Base-by-base conservation (phyloP, 2,113 vertebrate species). In the Scortum barcoo region DNA sequence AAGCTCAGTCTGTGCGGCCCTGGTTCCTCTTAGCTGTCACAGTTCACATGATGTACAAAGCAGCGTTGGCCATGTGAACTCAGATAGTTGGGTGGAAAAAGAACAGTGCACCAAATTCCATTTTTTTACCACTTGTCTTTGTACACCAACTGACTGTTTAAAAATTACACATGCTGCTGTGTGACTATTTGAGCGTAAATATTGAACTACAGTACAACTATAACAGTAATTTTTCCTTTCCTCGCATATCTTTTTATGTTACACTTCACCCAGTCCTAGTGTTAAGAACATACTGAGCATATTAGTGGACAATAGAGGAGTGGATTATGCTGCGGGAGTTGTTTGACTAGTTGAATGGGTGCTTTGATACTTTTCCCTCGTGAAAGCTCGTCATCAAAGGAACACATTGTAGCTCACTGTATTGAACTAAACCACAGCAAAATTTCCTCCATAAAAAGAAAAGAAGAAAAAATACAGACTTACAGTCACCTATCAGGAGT, bases 311-410 rank as follows among this genome's bases (percentile, higher is more conserved):
- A 44, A 22, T 22, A 7, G 17, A 54, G 3, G 0, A 66, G 19
- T 11, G 36, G 33, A 24, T 58, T 13, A 2, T 63, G 48, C 77
- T 69, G 73, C 65, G 53, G 72, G 79, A 85, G 24, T 51, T 26
- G 17, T 74, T 54, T 26, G 10, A 69, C 19, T 38, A 44, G 22
- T 65, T 76, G 61, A 87, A 78, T 83, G 42, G 56, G 30, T 7
- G 33, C 74, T 88, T 85, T 85, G 42, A 84, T 84, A 58, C 76
- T 48, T 57, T 51, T 20, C 28, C 70, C 65, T 58, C 2, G 2
- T 83, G 69, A 74, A 81, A 69, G 44, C 9, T 48, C 33, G 13
- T 80, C 67, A 84, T 87, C 77, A 81, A 74, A 81, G 69, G 28
- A 56, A 58, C 3, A 53, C 26, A 67, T 42, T 50, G 68, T 19